phyloP scores from a whole-genome alignment of 2,113 vertebrate genomes.

The Podarcis cretensis region DNA sequence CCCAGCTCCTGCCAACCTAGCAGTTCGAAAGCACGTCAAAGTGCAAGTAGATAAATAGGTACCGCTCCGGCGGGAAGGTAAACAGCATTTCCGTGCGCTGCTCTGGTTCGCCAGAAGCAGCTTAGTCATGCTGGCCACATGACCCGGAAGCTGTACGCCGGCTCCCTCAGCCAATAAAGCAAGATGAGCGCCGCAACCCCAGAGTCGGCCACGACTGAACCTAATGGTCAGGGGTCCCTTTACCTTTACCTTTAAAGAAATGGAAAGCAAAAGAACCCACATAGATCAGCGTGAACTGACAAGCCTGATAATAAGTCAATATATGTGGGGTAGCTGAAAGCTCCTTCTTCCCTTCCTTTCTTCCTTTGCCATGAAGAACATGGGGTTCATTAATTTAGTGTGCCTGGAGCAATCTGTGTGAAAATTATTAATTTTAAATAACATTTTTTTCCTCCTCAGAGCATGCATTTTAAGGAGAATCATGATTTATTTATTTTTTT shows the following conservation, averaged over 20 bases:
- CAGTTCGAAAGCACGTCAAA: no score
- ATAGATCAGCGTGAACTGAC: not conserved
- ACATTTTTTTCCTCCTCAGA: not conserved
- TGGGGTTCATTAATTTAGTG: constrained; percentile 64
- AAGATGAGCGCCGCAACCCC: no score
- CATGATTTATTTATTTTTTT: not conserved
- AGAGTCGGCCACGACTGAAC: no score
- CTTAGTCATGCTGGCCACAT: no score
- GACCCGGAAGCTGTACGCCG: no score
- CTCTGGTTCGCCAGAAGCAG: no score
- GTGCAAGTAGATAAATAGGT: no score
- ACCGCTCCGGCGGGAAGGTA: no score
- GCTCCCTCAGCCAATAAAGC: no score
- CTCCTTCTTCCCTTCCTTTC: not conserved
- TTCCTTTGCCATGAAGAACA: not conserved
- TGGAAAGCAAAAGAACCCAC: not conserved
- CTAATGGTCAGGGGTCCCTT: no score
- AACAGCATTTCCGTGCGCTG: no score
- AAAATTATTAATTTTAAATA: not conserved
- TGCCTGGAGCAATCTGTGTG: constrained; percentile 72
- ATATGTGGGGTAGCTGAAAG: not conserved
- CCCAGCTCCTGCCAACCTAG: no score
- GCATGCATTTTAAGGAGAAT: not conserved
- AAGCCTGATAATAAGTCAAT: not conserved
- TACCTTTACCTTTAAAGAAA: not conserved